Conservation (phyloP, 2,888 invertebrate genomes). For the Drosophila acutilabella region DNA sequence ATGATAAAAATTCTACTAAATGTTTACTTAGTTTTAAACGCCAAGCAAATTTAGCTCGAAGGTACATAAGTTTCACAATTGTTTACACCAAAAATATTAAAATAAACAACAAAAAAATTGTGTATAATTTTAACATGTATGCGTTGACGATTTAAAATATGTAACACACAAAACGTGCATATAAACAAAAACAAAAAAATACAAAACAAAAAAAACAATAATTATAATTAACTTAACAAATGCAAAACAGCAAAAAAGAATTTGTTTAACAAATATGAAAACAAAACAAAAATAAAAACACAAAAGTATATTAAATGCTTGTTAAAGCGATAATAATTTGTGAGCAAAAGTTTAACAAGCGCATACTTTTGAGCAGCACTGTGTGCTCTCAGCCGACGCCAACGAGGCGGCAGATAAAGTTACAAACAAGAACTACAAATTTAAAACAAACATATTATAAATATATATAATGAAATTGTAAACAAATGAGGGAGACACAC, state of each 20-base stretch:
- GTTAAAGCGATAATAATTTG: slow-evolving; percentile 26
- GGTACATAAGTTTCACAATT: slow-evolving; percentile 72
- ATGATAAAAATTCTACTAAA: slow-evolving; percentile 65
- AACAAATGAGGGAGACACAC: slow-evolving; percentile 13
- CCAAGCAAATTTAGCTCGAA: slow-evolving; percentile 65
- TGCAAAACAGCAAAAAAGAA: slow-evolving; percentile 35
- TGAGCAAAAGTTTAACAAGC: slow-evolving; percentile 30
- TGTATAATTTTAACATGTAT: slow-evolving; percentile 69
- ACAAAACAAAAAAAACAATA: slow-evolving; percentile 31
- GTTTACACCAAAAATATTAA: slow-evolving; percentile 77
- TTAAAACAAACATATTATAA: slow-evolving; percentile 27
- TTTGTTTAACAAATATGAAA: slow-evolving; percentile 29
- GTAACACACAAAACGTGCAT: slow-evolving; percentile 45
- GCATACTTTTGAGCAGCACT: slow-evolving; percentile 64
- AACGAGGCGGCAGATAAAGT: slow-evolving; percentile 63
- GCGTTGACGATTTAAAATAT: slow-evolving; percentile 54
- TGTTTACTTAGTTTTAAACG: slow-evolving; percentile 75
- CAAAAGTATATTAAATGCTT: slow-evolving; percentile 34
- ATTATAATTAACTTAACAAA: slow-evolving; percentile 47
- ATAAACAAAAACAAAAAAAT: slow-evolving; percentile 21
- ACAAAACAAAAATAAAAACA: too few species aligned
- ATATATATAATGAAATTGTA: slow-evolving; percentile 36
- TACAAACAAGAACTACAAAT: slow-evolving; percentile 53
- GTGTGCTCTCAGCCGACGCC: slow-evolving; percentile 63
- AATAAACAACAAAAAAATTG: slow-evolving; percentile 65